Evolutionary conservation across 2,888 invertebrate genomes (phyloP).

Genomic region (Girardia tigrina): DNA sequence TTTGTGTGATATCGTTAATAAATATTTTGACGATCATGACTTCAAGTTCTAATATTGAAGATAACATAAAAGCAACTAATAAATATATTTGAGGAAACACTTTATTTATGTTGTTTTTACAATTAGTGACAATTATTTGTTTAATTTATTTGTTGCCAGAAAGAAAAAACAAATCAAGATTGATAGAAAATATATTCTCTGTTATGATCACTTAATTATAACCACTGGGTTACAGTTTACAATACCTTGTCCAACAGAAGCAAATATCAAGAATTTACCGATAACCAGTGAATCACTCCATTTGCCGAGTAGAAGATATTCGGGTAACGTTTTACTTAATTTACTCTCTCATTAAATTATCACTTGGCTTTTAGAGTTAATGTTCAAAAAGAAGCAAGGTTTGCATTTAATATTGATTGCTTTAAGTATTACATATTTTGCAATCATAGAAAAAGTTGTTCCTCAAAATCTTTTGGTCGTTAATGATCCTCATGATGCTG

Average conservation of each 20-base stretch:
- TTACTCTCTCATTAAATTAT: not conserved
- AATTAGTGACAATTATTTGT: too few species aligned
- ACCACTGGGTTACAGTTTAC: conserved; percentile 47
- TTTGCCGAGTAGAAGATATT: conserved; percentile 39
- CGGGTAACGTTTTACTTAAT: not conserved
- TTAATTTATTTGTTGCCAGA: conserved; percentile 39
- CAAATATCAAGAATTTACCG: conserved; percentile 39
- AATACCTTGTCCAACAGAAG: conserved; percentile 41
- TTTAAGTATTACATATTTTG: conserved; percentile 35
- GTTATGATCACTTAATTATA: conserved; percentile 49
- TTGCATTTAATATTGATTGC: too few species aligned
- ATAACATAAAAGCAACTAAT: too few species aligned
- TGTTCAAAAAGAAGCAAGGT: not conserved
- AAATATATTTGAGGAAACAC: too few species aligned
- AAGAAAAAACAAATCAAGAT: conserved; percentile 46
- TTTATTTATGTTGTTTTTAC: too few species aligned
- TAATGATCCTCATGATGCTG: conserved; percentile 48
- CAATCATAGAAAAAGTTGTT: conserved; percentile 31
- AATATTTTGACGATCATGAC: too few species aligned
- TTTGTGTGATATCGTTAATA: too few species aligned
- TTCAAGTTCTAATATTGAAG: too few species aligned
- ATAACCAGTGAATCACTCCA: conserved; percentile 40
- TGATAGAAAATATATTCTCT: conserved; percentile 43
- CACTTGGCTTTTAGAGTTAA: not conserved
- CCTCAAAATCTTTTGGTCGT: conserved; percentile 46